Percentiles rank a stretch among this genome's conserved stretches.
These are phyloP conservation scores for Drosophila ogumai DNA, from an alignment of 1,140 invertebrate species.

Conservation along the genomic window DNA sequence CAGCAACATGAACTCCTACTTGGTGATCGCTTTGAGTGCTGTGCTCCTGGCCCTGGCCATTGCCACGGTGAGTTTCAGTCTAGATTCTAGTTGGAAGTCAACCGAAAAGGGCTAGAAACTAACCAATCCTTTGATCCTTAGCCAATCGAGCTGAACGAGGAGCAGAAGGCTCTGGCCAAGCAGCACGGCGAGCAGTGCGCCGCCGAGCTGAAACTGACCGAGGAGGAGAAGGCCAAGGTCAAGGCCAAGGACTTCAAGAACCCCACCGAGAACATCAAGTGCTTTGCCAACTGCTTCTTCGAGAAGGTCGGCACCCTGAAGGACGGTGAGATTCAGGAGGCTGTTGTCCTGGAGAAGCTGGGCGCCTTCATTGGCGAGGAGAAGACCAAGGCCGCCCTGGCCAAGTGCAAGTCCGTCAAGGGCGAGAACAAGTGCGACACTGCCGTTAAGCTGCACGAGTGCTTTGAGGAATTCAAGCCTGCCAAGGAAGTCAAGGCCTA, in stretches of 20 bases:
- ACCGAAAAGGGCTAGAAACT: neutral
- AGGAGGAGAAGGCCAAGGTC: constrained; percentile 62
- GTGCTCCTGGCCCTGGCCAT: constrained; percentile 60
- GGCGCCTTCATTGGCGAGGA: constrained; percentile 65
- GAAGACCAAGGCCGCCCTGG: constrained; percentile 63
- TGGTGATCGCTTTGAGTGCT: constrained; percentile 65
- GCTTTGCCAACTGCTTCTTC: constrained; percentile 77
- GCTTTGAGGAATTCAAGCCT: constrained; percentile 64
- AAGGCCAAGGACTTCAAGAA: constrained; percentile 68
- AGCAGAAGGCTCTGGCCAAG: constrained; percentile 64
- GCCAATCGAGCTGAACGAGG: constrained; percentile 63
- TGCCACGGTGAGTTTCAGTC: constrained; percentile 53
- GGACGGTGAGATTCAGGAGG: constrained; percentile 61
- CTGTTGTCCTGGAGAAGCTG: constrained; percentile 61
- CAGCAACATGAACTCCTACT: constrained; percentile 63
- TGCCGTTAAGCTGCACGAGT: constrained; percentile 59
- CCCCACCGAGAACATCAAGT: constrained; percentile 74
- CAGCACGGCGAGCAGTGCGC: constrained; percentile 58
- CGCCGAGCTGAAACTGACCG: constrained; percentile 57
- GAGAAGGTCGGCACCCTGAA: constrained; percentile 67
- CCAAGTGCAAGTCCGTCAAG: constrained; percentile 58
- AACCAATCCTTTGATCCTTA: neutral
- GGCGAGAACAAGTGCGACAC: constrained; percentile 70
- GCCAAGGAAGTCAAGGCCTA: constrained; percentile 43
- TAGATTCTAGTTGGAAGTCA: neutral